A percentile compares a stretch with the other conserved stretches of the same genome.
These are phyloP conservation scores for Ophraella communa DNA, from an alignment of 2,888 invertebrate species.

Conservation along the genomic window DNA sequence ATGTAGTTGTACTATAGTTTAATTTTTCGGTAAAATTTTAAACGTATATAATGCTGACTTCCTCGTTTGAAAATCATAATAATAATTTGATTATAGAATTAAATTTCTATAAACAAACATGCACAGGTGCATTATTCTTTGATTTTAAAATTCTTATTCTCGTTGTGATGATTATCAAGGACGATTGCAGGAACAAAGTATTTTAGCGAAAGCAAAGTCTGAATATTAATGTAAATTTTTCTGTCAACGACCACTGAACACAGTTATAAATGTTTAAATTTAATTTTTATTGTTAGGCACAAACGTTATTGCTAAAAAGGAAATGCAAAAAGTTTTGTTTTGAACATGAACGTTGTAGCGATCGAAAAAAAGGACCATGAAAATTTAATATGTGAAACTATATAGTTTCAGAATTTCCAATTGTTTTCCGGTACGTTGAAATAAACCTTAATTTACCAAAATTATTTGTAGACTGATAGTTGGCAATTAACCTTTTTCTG, in stretches of 20 bases:
- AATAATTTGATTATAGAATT: conserved; percentile 17
- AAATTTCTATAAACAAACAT: conserved; percentile 14
- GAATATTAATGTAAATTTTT: conserved; percentile 41
- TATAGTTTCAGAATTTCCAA: too few relatives aligned
- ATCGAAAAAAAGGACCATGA: background rate
- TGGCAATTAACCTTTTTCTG: too few relatives aligned
- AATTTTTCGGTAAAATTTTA: too few relatives aligned
- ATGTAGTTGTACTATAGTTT: too few relatives aligned
- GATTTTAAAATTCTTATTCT: conserved; percentile 17
- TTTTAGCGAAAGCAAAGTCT: conserved; percentile 27
- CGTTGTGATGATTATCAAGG: conserved; percentile 31
- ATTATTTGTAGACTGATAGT: too few relatives aligned
- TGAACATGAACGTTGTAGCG: background rate
- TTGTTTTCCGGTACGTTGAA: too few relatives aligned
- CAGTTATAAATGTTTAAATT: conserved; percentile 19
- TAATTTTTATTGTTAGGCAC: background rate
- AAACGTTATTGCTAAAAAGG: background rate
- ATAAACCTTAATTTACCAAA: too few relatives aligned
- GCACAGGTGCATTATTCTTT: conserved; percentile 7
- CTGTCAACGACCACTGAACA: conserved; percentile 44
- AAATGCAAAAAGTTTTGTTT: background rate
- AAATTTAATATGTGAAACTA: too few relatives aligned
- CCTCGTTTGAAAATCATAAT: background rate
- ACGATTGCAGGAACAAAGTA: conserved; percentile 35
- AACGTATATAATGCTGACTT: too few relatives aligned